Evolutionary conservation across 1,140 invertebrate species (phyloP), one percentile per base, ranked within the genome.

Genomic region (Drosophila simulans): DNA sequence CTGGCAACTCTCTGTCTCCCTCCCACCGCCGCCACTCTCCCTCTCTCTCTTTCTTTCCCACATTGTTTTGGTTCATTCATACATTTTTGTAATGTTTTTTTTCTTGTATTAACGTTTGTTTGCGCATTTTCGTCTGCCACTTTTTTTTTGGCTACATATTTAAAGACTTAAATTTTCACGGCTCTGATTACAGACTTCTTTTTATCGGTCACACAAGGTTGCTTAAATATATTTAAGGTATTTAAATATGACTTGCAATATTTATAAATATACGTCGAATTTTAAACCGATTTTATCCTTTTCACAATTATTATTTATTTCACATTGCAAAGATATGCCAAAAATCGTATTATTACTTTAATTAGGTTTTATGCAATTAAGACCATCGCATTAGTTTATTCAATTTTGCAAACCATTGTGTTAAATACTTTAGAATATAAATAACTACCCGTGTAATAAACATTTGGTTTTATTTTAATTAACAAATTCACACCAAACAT

Each of bases 51-150:
- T 31, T 59, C 40, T 31, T 57, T 46, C 54, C 42, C 72, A 42
- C 68, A 64, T 51, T 51, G 58, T 76, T 64, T 75, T 64, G 59
- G 58, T 74, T 85, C 73, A 86, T 86, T 85, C 82, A 85, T 83
- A 85, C 82, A 85, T 81, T 84, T 84, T 64, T 75, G 53, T 40
- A 65, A 68, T 63, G 65, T 65, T 49, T 64, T 65, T 51, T 68
- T 65, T 49, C 56, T 62, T 48, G 43, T 35, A 59, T 65, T 59
- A 49, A 51, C 34, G 55, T 72, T 75, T 76, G 53, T 59, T 76
- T 35, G 40, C 56, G 34, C 25, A 48, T 62, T 72, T 59, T 73
- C 37, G 55, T 73, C 64, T 68, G 64, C 43, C 27, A 27, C 59
- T 27, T 48, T 62, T 66, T 52, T 63, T 37, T 55, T 43, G 56